Evolutionary conservation across 2,888 invertebrate species (phyloP).

Genomic region (Ernsta delagoae): DNA sequence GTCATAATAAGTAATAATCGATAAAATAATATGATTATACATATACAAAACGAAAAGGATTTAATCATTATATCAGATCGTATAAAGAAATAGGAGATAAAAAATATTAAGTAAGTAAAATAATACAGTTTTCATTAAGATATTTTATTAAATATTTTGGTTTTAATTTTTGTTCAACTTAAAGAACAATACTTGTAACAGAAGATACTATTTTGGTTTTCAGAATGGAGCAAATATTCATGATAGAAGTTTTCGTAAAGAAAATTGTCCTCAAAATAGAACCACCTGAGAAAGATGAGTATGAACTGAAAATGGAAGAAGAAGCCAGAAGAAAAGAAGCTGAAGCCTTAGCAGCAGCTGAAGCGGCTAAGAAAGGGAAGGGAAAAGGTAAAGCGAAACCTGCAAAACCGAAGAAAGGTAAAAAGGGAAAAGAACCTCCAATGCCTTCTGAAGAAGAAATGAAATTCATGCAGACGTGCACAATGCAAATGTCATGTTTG

Average conservation of each 20-base stretch:
- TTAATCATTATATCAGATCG: slow-evolving; percentile 17
- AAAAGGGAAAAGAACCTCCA: slow-evolving; percentile 68
- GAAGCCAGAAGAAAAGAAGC: slow-evolving; percentile 65
- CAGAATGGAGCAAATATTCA: slow-evolving; percentile 77
- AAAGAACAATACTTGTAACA: background rate
- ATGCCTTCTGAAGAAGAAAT: slow-evolving; percentile 77
- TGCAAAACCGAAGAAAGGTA: slow-evolving; percentile 47
- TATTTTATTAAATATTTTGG: background rate
- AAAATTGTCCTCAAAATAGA: slow-evolving; percentile 74
- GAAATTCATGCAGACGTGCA: slow-evolving; percentile 77
- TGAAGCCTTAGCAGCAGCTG: slow-evolving; percentile 63
- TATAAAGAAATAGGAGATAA: slow-evolving; percentile 15
- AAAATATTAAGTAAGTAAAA: background rate
- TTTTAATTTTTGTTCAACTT: background rate
- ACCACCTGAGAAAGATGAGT: slow-evolving; percentile 75
- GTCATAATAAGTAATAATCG: too few species aligned
- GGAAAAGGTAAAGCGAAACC: slow-evolving; percentile 49
- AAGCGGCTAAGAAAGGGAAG: slow-evolving; percentile 60
- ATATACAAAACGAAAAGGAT: slow-evolving; percentile 11
- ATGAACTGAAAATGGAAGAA: slow-evolving; percentile 69
- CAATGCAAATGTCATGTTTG: slow-evolving; percentile 73
- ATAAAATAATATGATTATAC: slow-evolving; percentile 27
- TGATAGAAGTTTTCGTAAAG: slow-evolving; percentile 78
- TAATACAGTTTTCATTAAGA: background rate
- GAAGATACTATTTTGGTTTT: background rate